Evolutionary conservation across 2,888 invertebrate genomes (phyloP).

Genomic region (Prosapia bicincta): DNA sequence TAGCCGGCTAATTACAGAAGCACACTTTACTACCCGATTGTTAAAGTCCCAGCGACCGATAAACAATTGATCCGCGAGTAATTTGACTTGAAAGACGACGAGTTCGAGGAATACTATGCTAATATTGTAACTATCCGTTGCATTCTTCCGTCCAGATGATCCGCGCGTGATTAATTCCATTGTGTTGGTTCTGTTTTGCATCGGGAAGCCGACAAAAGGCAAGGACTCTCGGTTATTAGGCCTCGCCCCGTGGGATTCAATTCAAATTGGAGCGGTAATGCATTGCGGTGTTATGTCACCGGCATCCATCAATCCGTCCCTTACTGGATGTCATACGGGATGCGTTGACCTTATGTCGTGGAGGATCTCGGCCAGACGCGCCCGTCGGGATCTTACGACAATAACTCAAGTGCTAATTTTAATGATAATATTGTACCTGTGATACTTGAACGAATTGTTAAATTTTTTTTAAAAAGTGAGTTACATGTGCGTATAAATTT

Average conservation of each 20-base stretch:
- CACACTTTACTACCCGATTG: conserved; percentile 27
- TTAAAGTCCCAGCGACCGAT: conserved; percentile 4
- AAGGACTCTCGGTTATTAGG: conserved; percentile 12
- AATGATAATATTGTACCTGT: too few relatives aligned
- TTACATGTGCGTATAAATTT: too few relatives aligned
- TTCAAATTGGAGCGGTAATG: conserved; percentile 21
- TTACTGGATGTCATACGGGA: not conserved
- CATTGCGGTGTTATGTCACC: not conserved
- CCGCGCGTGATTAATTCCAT: conserved; percentile 19
- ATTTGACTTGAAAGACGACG: not conserved
- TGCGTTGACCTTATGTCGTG: not conserved
- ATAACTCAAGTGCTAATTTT: too few relatives aligned
- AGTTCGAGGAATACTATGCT: conserved; percentile 6
- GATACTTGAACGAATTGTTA: too few relatives aligned
- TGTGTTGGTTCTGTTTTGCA: conserved; percentile 7
- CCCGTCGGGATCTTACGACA: too few relatives aligned
- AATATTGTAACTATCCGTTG: conserved; percentile 5
- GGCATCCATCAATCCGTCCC: not conserved
- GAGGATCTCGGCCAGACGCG: too few relatives aligned
- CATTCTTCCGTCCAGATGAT: conserved; percentile 7
- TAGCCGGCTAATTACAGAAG: conserved; percentile 15
- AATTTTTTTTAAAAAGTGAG: too few relatives aligned
- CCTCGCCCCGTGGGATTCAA: conserved; percentile 24
- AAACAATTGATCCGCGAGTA: conserved; percentile 11
- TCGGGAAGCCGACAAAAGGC: conserved; percentile 19